phyloP scores from a whole-genome alignment of 1,140 invertebrate species.

The Bursaphelenchus mucronatus region DNA sequence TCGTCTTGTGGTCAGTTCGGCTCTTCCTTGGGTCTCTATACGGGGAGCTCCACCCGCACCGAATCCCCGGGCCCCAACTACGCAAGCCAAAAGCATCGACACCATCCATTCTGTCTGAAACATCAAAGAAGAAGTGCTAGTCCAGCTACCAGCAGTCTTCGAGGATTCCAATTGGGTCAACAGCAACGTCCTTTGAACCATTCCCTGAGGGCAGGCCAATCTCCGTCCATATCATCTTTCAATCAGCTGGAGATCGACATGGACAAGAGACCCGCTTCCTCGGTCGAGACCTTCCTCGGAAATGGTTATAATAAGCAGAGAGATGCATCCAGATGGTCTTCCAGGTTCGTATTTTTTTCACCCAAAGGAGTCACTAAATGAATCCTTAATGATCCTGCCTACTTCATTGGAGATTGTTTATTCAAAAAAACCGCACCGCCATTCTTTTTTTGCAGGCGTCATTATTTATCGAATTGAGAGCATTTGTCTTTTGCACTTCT shows the following conservation, averaged over 20 bases:
- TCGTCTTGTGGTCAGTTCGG: slow-evolving; percentile 14
- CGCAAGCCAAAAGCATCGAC: slow-evolving; percentile 14
- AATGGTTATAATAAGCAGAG: slow-evolving; percentile 4
- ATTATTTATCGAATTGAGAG: too few species aligned
- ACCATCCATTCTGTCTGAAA: slow-evolving; percentile 18
- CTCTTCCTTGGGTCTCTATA: slow-evolving; percentile 23
- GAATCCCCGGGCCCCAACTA: slow-evolving; percentile 1
- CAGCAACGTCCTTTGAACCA: slow-evolving; percentile 17
- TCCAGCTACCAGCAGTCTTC: slow-evolving; percentile 23
- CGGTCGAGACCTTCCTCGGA: slow-evolving; percentile 22
- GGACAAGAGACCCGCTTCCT: slow-evolving; percentile 28
- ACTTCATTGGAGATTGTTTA: not conserved
- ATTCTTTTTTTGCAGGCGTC: too few species aligned
- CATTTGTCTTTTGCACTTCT: too few species aligned
- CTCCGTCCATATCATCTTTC: slow-evolving; percentile 14
- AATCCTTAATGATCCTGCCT: not conserved
- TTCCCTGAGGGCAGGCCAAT: not conserved
- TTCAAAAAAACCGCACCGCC: not conserved
- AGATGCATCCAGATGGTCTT: slow-evolving; percentile 20
- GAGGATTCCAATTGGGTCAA: slow-evolving; percentile 19
- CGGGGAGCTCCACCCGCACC: slow-evolving; percentile 11
- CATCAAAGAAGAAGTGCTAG: slow-evolving; percentile 22
- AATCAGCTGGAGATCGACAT: slow-evolving; percentile 23
- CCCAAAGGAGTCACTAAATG: not conserved
- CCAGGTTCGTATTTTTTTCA: slow-evolving; percentile 15